Conservation (phyloP, 1,140 invertebrate genomes). For the Papilio machaon region DNA sequence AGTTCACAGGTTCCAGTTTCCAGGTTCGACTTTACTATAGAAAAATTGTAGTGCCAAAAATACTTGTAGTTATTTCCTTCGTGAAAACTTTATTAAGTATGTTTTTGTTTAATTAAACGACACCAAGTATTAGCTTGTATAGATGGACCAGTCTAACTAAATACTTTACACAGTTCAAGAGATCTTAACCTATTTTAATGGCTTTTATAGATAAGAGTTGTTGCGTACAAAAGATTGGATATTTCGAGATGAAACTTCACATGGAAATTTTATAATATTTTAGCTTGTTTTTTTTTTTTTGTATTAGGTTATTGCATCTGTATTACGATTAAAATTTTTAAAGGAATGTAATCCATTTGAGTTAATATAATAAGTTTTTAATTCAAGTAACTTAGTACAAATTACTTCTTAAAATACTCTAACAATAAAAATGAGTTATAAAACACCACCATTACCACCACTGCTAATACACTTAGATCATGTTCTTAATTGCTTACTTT, state of each 20-base stretch:
- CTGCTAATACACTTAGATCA: not conserved
- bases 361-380: too few species aligned
- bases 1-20: too few species aligned
- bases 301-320: too few species aligned
- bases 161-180: not conserved
- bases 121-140: not conserved
- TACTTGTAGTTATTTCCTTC: not conserved
- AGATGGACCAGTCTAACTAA: not conserved
- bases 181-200: conserved; percentile 22
- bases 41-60: too few species aligned
- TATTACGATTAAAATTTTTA: too few species aligned
- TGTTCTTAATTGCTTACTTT: not conserved
- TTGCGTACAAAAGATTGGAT: not conserved
- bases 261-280: not conserved
- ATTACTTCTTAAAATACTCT: too few species aligned
- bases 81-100: not conserved
- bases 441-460: too few species aligned
- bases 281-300: not conserved
- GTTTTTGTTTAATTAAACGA: not conserved
- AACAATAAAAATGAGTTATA: too few species aligned
- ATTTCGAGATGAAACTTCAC: not conserved
- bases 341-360: too few species aligned
- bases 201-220: conserved; percentile 8
- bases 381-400: too few species aligned
- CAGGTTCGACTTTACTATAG: too few species aligned